Evolutionary conservation across 2,113 vertebrate genomes (phyloP).

Genomic region (Takifugu flavidus): DNA sequence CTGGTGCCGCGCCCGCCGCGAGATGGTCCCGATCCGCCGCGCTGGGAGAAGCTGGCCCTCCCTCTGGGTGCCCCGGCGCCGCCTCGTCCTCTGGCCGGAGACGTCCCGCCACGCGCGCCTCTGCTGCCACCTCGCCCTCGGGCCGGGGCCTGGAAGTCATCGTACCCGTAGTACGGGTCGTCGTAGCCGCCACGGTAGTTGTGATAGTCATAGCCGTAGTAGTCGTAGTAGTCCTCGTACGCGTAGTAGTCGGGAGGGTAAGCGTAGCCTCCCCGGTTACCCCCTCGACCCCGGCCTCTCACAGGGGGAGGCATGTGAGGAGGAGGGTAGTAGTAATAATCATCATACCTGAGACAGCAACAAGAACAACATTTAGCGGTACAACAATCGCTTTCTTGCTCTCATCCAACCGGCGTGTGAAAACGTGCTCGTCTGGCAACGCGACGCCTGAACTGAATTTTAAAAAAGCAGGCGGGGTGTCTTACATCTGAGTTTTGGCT

Average conservation of each 20-base stretch:
- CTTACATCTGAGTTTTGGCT: conserved; percentile 94
- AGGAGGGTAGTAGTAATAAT: conserved; percentile 97
- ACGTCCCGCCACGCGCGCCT: conserved; percentile 79
- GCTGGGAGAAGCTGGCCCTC: conserved; percentile 91
- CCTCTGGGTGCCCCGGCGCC: conserved; percentile 86
- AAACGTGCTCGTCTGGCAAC: not conserved
- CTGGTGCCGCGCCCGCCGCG: conserved; percentile 88
- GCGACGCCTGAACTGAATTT: too few species aligned
- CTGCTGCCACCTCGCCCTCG: conserved; percentile 88
- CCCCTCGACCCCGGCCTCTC: conserved; percentile 89
- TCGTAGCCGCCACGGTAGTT: conserved; percentile 98
- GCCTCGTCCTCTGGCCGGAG: conserved; percentile 88
- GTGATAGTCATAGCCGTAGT: conserved; percentile 98
- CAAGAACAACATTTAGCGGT: too few species aligned
- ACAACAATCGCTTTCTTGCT: not conserved
- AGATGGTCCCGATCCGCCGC: conserved; percentile 88
- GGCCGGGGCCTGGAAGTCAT: conserved; percentile 92
- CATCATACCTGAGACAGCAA: conserved; percentile 85
- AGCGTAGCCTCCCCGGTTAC: conserved; percentile 86
- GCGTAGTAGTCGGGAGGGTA: conserved; percentile 96
- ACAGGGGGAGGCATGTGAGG: conserved; percentile 90
- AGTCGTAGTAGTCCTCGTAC: conserved; percentile 98
- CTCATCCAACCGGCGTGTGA: not conserved
- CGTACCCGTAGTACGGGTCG: conserved; percentile 97
- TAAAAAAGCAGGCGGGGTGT: too few species aligned